phyloP scores from a whole-genome alignment of 2,797 vertebrate species.

The Megaceryle alcyon region DNA sequence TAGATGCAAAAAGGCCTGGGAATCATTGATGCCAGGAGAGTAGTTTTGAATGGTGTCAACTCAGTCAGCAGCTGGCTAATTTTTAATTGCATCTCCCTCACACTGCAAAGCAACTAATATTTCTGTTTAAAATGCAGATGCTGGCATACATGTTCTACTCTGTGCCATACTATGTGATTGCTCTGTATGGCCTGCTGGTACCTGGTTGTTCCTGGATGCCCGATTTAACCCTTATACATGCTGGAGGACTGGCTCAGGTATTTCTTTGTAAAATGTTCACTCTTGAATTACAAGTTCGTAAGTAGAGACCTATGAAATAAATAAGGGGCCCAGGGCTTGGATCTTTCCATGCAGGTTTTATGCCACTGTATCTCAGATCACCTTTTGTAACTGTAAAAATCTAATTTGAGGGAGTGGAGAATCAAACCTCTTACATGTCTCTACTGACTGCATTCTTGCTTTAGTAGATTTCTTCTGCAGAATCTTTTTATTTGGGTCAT shows the following conservation, averaged over 20 bases:
- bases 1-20: background rate
- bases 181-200: constrained; percentile 88
- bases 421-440: background rate
- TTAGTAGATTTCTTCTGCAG: background rate
- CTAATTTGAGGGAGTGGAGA: background rate
- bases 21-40: background rate
- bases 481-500: background rate
- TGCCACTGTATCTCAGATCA: background rate
- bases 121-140: constrained; percentile 82
- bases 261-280: background rate
- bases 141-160: constrained; percentile 92
- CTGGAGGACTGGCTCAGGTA: constrained; percentile 94
- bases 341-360: background rate
- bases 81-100: background rate
- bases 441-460: background rate
- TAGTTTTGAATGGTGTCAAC: background rate
- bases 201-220: constrained; percentile 94
- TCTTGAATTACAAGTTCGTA: background rate
- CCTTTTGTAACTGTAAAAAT: background rate
- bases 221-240: constrained; percentile 88
- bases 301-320: background rate
- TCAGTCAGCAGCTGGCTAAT: background rate
- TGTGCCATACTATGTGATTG: constrained; percentile 86
- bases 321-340: background rate
- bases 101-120: background rate